These are phyloP conservation scores for Macropus fuliginosus DNA, from an alignment of 2,797 vertebrate genomes.

Conservation along the genomic window DNA sequence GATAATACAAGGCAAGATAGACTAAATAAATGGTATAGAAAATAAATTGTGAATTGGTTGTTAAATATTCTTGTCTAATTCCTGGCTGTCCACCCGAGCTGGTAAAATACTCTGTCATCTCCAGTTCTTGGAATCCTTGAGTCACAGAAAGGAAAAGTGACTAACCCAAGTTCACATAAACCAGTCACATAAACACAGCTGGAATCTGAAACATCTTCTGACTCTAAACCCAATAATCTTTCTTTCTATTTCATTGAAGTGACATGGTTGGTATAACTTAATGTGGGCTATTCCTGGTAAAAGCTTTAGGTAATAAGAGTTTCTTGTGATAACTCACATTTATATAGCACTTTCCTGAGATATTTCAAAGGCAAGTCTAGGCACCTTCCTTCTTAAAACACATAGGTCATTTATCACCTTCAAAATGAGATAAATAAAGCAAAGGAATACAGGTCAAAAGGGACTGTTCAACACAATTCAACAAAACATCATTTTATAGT, in stretches of 20 bases:
- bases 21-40: not conserved
- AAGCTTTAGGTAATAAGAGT: conserved; percentile 31
- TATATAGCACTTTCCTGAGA: conserved; percentile 27
- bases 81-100: not conserved
- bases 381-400: conserved; percentile 62
- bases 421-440: conserved; percentile 31
- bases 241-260: not conserved
- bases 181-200: not conserved
- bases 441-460: conserved; percentile 31
- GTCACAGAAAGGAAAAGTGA: not conserved
- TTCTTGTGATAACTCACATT: conserved; percentile 35
- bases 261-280: not conserved
- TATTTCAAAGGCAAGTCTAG: conserved; percentile 56
- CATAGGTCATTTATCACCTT: conserved; percentile 37
- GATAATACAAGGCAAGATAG: not conserved
- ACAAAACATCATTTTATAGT: not conserved
- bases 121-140: not conserved
- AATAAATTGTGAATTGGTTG: not conserved
- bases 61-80: not conserved
- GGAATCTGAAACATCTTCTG: not conserved
- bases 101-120: not conserved
- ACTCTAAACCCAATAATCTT: not conserved
- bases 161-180: not conserved
- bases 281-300: not conserved
- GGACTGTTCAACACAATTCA: not conserved